These are phyloP conservation scores for Denticeps clupeoides DNA, from an alignment of 2,797 vertebrate species.

Conservation along the genomic window DNA sequence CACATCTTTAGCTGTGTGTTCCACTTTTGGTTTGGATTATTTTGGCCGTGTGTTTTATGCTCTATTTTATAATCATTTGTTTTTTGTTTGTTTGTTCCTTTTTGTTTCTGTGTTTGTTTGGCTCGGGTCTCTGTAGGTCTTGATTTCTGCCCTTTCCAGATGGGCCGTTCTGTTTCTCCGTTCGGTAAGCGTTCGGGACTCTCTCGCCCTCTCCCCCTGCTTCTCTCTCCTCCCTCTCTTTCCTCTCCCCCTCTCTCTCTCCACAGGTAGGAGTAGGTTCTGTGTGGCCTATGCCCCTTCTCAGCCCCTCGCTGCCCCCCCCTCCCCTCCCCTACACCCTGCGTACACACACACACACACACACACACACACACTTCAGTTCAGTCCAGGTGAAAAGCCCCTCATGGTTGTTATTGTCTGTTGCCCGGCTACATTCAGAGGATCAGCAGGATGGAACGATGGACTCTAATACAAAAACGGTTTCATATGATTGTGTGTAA, in stretches of 20 bases:
- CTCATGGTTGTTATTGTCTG: too few species aligned
- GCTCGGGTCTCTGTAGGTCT: conserved; percentile 88
- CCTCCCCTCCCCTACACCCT: background rate
- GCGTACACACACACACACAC: background rate
- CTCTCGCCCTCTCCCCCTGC: conserved; percentile 18
- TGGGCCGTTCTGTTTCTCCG: conserved; percentile 78
- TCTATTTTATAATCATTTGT: conserved; percentile 31
- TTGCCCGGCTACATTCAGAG: too few species aligned
- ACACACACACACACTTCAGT: background rate
- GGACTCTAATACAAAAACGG: too few species aligned
- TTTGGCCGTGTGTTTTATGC: conserved; percentile 12
- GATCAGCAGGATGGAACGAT: too few species aligned
- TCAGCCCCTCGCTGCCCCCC: background rate
- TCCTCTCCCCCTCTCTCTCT: background rate
- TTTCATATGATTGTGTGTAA: too few species aligned
- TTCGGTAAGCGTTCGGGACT: conserved; percentile 77
- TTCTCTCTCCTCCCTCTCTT: background rate
- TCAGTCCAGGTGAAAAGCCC: too few species aligned
- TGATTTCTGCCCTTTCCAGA: conserved; percentile 93
- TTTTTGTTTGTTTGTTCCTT: too few species aligned
- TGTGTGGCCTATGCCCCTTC: conserved; percentile 11
- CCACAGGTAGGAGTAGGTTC: too few species aligned
- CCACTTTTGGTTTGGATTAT: conserved; percentile 7
- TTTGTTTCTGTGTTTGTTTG: conserved; percentile 29
- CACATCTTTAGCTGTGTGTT: conserved; percentile 27